These are phyloP conservation scores for Agrotis exclamationis DNA, from an alignment of 2,888 invertebrate species.

Conservation along the genomic window DNA sequence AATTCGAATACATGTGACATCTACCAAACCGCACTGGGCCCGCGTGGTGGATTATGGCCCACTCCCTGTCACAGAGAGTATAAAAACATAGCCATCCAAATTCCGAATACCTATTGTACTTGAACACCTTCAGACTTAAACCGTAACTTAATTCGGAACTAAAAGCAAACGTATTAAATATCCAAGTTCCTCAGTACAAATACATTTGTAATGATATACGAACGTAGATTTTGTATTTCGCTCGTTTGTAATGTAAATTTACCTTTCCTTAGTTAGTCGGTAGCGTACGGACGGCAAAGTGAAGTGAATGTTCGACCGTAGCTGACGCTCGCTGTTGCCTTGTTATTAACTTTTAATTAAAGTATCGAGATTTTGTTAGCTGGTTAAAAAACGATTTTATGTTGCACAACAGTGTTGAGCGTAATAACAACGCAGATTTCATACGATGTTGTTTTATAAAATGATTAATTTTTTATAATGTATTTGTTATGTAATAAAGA, in stretches of 20 bases:
- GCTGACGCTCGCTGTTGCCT: constrained; percentile 61
- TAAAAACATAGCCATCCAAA: constrained; percentile 9
- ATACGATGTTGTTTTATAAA: neutral
- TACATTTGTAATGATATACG: constrained; percentile 72
- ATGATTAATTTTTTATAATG: neutral
- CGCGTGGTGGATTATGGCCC: too few relatives aligned
- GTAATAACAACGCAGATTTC: constrained; percentile 17
- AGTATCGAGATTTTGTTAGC: constrained; percentile 63
- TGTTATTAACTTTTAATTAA: constrained; percentile 74
- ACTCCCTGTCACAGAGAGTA: too few relatives aligned
- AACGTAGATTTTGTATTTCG: constrained; percentile 77
- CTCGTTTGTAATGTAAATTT: constrained; percentile 85
- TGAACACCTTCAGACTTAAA: constrained; percentile 28
- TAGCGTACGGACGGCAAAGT: constrained; percentile 71
- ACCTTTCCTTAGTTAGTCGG: constrained; percentile 80
- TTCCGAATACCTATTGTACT: constrained; percentile 16
- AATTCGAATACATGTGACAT: too few relatives aligned
- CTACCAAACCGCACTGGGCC: too few relatives aligned
- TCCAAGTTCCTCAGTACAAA: constrained; percentile 72
- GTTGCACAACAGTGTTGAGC: constrained; percentile 19
- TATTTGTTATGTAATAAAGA: neutral
- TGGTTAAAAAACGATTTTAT: constrained; percentile 41
- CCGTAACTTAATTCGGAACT: constrained; percentile 50
- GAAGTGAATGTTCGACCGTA: constrained; percentile 70
- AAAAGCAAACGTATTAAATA: constrained; percentile 67